Conservation (phyloP, 2,888 invertebrate genomes). For the Caenorhabditis auriculariae region DNA sequence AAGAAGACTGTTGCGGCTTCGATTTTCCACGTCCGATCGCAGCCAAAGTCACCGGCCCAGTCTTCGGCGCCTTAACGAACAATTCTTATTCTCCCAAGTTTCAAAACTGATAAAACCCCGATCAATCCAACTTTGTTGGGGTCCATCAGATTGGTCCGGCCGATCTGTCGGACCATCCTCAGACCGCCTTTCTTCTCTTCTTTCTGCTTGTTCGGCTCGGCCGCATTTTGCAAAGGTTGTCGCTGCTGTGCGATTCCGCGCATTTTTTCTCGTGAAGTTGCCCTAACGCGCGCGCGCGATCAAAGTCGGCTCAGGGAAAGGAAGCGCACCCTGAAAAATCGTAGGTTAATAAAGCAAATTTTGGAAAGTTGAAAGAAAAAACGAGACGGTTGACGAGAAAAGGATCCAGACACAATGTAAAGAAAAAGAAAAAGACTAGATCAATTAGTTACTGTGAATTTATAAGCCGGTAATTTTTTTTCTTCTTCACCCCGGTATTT, state of each 20-base stretch:
- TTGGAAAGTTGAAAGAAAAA: not conserved
- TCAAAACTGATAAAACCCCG: not conserved
- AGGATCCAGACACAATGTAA: not conserved
- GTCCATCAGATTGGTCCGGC: conserved; percentile 8
- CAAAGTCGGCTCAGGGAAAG: no score
- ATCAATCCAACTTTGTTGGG: not conserved
- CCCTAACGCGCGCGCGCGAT: conserved; percentile 17
- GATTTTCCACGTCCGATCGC: not conserved
- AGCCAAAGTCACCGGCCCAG: no score
- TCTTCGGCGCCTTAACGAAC: not conserved
- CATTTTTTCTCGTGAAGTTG: not conserved
- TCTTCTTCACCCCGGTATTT: no score
- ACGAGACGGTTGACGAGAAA: not conserved
- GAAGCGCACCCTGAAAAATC: conserved; percentile 5
- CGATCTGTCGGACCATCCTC: conserved; percentile 20
- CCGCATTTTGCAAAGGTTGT: not conserved
- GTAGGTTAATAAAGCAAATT: not conserved
- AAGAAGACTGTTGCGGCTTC: not conserved
- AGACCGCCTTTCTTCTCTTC: not conserved
- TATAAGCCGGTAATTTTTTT: no score
- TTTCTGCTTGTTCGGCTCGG: not conserved
- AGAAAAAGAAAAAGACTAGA: not conserved
- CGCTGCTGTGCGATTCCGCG: not conserved
- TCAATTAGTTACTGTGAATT: no score
- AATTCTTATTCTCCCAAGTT: not conserved